A percentile compares a stretch with the other conserved stretches of the same genome.
These are phyloP conservation scores for Loripinus fragilis DNA, from an alignment of 2,888 invertebrate genomes.

Conservation along the genomic window DNA sequence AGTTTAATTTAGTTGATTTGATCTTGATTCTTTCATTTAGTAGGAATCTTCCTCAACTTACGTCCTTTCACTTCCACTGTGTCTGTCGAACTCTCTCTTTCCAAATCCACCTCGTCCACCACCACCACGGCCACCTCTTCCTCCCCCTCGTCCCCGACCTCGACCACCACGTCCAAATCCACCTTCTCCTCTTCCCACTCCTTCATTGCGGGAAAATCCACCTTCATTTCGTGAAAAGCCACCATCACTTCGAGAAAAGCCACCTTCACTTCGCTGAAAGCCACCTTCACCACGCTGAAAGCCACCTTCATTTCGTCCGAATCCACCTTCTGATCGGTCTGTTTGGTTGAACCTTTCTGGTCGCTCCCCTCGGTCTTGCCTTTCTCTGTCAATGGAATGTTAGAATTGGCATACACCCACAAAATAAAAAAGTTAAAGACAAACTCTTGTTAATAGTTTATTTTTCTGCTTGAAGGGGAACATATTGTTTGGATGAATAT, in stretches of 20 bases:
- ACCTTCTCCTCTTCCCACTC: not conserved
- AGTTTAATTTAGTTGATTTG: too few relatives aligned
- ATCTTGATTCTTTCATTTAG: too few relatives aligned
- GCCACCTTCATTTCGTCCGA: conserved; percentile 45
- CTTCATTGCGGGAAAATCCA: conserved; percentile 44
- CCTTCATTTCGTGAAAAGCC: conserved; percentile 67
- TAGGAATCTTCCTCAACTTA: conserved; percentile 84
- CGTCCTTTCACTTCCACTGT: conserved; percentile 98
- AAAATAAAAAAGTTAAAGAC: too few relatives aligned
- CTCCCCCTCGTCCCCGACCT: conserved; percentile 66
- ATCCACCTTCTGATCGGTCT: conserved; percentile 36
- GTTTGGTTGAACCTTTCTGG: conserved; percentile 7
- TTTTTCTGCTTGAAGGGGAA: too few relatives aligned
- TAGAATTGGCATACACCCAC: too few relatives aligned
- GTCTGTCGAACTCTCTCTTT: conserved; percentile 96
- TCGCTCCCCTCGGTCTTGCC: not conserved
- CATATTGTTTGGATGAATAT: too few relatives aligned
- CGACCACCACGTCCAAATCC: conserved; percentile 27
- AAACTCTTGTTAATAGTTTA: too few relatives aligned
- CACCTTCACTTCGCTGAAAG: conserved; percentile 1
- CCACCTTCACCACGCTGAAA: conserved; percentile 38
- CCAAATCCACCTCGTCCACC: conserved; percentile 66
- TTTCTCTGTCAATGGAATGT: not conserved
- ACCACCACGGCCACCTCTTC: conserved; percentile 65
- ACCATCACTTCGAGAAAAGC: conserved; percentile 32